Evolutionary conservation across 2,888 invertebrate genomes (phyloP).

Genomic region (Netelia inedita): DNA sequence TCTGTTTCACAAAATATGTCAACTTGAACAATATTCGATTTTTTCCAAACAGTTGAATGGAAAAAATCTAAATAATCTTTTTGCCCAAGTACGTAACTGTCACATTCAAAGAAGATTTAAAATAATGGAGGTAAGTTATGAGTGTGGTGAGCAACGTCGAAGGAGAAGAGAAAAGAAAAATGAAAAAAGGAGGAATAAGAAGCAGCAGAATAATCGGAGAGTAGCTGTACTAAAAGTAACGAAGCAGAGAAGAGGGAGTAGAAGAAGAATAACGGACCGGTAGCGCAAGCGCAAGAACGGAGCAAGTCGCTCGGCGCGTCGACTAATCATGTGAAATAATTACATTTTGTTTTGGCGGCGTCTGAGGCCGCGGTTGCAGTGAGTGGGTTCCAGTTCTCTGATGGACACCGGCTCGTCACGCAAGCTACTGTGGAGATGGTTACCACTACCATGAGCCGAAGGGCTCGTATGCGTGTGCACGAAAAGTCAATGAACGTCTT

Average conservation of each 20-base stretch:
- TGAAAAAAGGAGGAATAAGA: constrained; percentile 10
- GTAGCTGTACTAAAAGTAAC: constrained; percentile 14
- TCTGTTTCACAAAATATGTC: too few species aligned
- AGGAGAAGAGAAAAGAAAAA: neutral
- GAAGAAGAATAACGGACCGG: constrained; percentile 45
- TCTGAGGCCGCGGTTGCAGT: constrained; percentile 63
- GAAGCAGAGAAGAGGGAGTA: constrained; percentile 45
- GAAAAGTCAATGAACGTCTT: constrained; percentile 20
- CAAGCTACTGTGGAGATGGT: constrained; percentile 70
- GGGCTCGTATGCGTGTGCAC: neutral
- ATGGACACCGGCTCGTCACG: constrained; percentile 82
- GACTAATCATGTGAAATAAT: constrained; percentile 84
- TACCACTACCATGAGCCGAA: constrained; percentile 17
- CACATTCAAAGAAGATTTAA: constrained; percentile 8
- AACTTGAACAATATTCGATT: too few species aligned
- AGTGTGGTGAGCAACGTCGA: constrained; percentile 14
- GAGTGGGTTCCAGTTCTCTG: constrained; percentile 72
- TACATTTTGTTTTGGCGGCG: constrained; percentile 82
- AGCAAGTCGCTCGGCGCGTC: constrained; percentile 69
- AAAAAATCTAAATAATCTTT: neutral
- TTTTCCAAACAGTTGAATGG: too few species aligned
- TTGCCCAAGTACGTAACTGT: neutral
- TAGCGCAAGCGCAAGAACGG: constrained; percentile 48
- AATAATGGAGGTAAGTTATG: constrained; percentile 27
- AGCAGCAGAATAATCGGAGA: neutral